phyloP scores from a whole-genome alignment of 1,140 invertebrate genomes.

The Drosophila santomea region DNA sequence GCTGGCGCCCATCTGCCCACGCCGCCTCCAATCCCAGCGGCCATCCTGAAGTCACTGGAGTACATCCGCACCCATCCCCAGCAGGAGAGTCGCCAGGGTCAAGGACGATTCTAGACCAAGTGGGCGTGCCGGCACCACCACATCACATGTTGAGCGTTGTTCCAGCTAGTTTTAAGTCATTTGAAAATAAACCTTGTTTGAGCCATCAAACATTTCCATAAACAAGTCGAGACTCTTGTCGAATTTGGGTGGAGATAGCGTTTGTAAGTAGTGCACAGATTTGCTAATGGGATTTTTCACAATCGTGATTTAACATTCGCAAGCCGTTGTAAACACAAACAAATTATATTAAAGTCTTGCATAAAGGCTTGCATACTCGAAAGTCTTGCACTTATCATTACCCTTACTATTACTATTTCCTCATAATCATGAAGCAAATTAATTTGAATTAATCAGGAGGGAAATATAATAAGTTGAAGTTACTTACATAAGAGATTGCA shows the following conservation, averaged over 20 bases:
- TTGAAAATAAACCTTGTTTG: conserved; percentile 39
- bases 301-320: neutral
- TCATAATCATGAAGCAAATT: too few relatives aligned
- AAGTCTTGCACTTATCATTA: too few relatives aligned
- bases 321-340: neutral
- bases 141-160: conserved; percentile 38
- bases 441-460: too few relatives aligned
- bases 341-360: too few relatives aligned
- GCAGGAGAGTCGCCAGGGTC: conserved; percentile 63
- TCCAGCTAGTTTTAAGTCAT: conserved; percentile 45
- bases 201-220: conserved; percentile 19
- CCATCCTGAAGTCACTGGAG: conserved; percentile 87
- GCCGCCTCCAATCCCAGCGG: conserved; percentile 91
- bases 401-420: too few relatives aligned
- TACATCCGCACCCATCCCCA: conserved; percentile 86
- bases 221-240: conserved; percentile 14
- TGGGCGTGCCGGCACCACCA: neutral
- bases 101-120: conserved; percentile 42
- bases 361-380: neutral
- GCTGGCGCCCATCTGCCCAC: conserved; percentile 90
- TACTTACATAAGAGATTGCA: too few relatives aligned
- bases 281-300: neutral
- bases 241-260: neutral
- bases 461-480: too few relatives aligned
- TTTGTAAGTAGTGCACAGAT: conserved; percentile 8